Base-by-base conservation (phyloP, 2,888 invertebrate genomes). In the Pseudoips prasinana region DNA sequence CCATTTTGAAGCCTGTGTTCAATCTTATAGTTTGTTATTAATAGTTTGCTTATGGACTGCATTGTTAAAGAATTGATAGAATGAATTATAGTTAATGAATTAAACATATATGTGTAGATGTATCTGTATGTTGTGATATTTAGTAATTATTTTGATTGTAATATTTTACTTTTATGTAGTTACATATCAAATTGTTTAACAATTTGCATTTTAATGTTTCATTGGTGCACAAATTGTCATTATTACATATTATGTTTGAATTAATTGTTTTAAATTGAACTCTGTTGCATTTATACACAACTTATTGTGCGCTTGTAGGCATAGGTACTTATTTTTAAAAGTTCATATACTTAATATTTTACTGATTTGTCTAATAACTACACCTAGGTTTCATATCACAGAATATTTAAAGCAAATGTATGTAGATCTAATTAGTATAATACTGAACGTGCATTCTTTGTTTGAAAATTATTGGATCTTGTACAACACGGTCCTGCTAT, bases 231-330 rank as follows among this genome's bases (percentile, higher is more conserved):
- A 71, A 73, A 64, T 50, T 57, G 55, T 52, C 48, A 61, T 53
- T 56, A 52, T 54, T 56, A 18, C 20, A 49, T 39, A 50, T 47
- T 63, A 33, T 29, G 38, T 57, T 53, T 48, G 17, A 46, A 56
- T 56, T 32, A 42, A 17, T 40, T 54, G 33, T 51, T 48, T 18
- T 33, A 29, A 23, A 22, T 25, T 8, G 27, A 54, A 61, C 63
- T 71, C 59, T 66, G 67, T 75, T 77, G 77, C 78, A 76, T 77
- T 77, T 79, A 76, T 57, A 42, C 40, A 53, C 47, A 42, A 33
- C n/a, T n/a, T n/a, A n/a, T n/a, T n/a, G n/a, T n/a, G n/a, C n/a
- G 18, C 6, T 18, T 3, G 6, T 18, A 18, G 3, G 3, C 6
- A 5, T 18, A 6, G 18, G 3, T 18, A 18, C 18, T 18, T 18